These are phyloP conservation scores for Bombus vancouverensis DNA, from an alignment of 1,140 invertebrate genomes.

Conservation along the genomic window DNA sequence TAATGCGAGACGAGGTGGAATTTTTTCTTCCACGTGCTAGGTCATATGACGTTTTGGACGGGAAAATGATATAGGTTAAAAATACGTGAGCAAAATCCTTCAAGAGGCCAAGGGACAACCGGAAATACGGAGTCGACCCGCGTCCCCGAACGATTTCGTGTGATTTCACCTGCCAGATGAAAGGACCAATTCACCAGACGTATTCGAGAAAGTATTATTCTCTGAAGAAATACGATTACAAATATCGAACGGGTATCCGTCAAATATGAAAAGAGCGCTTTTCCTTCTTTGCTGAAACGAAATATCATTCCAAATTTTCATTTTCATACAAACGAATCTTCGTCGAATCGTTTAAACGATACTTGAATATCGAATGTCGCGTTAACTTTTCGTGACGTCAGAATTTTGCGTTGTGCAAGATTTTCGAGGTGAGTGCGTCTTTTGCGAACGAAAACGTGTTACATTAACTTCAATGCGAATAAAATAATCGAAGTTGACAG, in stretches of 20 bases:
- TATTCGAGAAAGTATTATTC: neutral
- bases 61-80: slow-evolving; percentile 74
- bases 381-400: no score
- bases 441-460: no score
- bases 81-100: slow-evolving; percentile 73
- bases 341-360: no score
- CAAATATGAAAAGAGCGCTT: neutral
- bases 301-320: neutral
- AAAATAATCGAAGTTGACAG: no score
- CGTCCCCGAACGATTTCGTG: slow-evolving; percentile 51
- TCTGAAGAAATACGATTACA: neutral
- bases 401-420: no score
- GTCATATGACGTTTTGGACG: slow-evolving; percentile 61
- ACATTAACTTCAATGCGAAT: no score
- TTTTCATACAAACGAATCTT: no score
- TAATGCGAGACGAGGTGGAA: slow-evolving; percentile 38
- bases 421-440: no score
- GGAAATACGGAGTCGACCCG: slow-evolving; percentile 60
- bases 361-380: no score
- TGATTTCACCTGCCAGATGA: slow-evolving; percentile 16
- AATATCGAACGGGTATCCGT: neutral
- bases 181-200: neutral
- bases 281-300: neutral
- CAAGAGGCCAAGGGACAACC: slow-evolving; percentile 54
- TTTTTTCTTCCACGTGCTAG: slow-evolving; percentile 45